A percentile compares a stretch with the other conserved stretches of the same genome.
Evolutionary conservation across 2,888 invertebrate species (phyloP).

Genomic region (Chymomyza caudatula): DNA sequence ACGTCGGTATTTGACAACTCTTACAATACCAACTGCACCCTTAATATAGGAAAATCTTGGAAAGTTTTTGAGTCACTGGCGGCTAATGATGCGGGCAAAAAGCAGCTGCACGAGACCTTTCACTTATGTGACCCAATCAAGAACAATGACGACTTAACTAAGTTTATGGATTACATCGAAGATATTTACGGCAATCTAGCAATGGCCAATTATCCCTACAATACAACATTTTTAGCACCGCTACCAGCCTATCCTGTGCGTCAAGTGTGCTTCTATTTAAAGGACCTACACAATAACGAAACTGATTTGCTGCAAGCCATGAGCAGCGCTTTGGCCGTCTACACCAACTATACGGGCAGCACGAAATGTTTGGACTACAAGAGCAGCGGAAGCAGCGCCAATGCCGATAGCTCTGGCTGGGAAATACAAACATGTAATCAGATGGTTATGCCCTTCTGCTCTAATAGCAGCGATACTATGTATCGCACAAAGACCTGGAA

Average conservation of each 20-base stretch:
- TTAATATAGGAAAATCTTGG: constrained; percentile 89
- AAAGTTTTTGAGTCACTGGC: constrained; percentile 82
- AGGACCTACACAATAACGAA: constrained; percentile 40
- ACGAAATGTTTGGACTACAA: constrained; percentile 84
- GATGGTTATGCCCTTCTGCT: constrained; percentile 97
- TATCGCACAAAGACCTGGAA: constrained; percentile 89
- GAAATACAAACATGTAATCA: constrained; percentile 94
- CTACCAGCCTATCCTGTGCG: constrained; percentile 92
- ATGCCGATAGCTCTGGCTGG: constrained; percentile 80
- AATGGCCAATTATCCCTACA: constrained; percentile 97
- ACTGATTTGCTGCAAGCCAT: constrained; percentile 79
- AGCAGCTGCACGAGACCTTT: constrained; percentile 85
- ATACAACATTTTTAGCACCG: constrained; percentile 88
- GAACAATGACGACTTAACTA: constrained; percentile 79
- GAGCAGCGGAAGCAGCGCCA: constrained; percentile 82
- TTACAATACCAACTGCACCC: constrained; percentile 81
- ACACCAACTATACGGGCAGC: constrained; percentile 89
- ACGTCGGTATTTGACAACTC: constrained; percentile 84
- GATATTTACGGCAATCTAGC: constrained; percentile 89
- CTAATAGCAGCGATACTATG: constrained; percentile 88
- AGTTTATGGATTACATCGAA: constrained; percentile 84
- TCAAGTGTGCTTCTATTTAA: constrained; percentile 81
- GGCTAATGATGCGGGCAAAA: constrained; percentile 82
- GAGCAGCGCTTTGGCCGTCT: constrained; percentile 85
- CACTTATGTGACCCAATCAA: constrained; percentile 86